Base-by-base conservation (phyloP, 2,113 vertebrate species). In the Hippocampus mohnikei region DNA sequence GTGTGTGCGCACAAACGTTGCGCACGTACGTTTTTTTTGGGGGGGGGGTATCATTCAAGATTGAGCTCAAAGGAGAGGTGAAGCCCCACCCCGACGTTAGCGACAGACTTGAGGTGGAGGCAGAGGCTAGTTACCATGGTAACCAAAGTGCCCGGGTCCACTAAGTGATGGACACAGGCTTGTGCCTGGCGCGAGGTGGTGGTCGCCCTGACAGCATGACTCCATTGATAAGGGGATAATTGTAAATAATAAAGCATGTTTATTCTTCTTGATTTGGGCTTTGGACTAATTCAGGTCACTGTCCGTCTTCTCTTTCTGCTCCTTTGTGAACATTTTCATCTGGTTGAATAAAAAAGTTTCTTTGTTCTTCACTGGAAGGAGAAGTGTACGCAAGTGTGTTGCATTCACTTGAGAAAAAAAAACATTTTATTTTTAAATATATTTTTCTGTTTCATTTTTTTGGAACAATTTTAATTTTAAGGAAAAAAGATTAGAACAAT, bases 221-320 rank as follows among this genome's bases (percentile, higher is more conserved):
- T 61, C 29, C 16, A 37, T 10, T 21, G 60, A 15, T 37, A 6
- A 58, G 12, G 23, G 2, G 23, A 58, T 21, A 1, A 12, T 40
- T 62, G 61, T 64, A 64, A 42, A 42, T 64, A 42, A 42, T 64
- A 44, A 55, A 64, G 61, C 61, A 64, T 42, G 61, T 23, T 42
- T 6, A 2, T 40, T n/a, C 6, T 20, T 11, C 10, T 23, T n/a
- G 7, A 53, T 53, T 53, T 53, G 20, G 20, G n/a, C 21, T 20
- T n/a, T 23, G n/a, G 23, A 23, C 21, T 21, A 8, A 21, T 55
- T 21, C 3, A 21, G n/a, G 0, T 21, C 53, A n/a, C 53, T 18
- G 48, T 18, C 18, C 48, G 18, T 20, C 48, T 50, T 16, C 41
- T 63, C 7, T 42, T 42, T 64, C 40, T 23, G 61, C 40, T 64